phyloP scores from a whole-genome alignment of 2,113 vertebrate genomes.

The Petrocephalus microphthalmus region DNA sequence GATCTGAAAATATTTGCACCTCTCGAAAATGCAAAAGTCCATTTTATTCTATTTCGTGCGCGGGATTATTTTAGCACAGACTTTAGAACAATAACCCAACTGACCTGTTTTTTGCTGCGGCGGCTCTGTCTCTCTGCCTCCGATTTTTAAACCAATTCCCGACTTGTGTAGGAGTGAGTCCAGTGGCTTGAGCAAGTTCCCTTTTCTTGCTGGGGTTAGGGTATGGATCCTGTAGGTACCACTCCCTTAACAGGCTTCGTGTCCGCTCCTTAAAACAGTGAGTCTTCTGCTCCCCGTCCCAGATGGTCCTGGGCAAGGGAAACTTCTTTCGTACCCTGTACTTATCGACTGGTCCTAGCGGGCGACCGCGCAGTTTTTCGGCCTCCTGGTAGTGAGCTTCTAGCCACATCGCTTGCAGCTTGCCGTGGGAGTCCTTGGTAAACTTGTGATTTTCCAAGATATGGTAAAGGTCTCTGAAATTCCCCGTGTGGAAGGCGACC shows the following conservation, averaged over 20 bases:
- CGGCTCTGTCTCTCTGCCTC: constrained; percentile 96
- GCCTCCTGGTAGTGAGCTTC: constrained; percentile 99
- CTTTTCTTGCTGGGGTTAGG: constrained; percentile 99
- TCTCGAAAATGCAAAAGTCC: not conserved
- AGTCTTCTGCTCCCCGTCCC: constrained; percentile 99
- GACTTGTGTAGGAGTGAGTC: constrained; percentile 98
- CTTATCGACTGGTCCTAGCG: constrained; percentile 97
- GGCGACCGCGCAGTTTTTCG: constrained; percentile 95
- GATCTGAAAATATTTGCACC: not conserved
- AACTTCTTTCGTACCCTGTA: constrained; percentile 99
- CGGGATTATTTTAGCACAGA: not conserved
- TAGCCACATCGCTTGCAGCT: constrained; percentile 99
- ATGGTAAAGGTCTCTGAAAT: constrained; percentile 99
- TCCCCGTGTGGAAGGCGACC: constrained; percentile 98
- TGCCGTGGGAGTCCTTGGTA: constrained; percentile 99
- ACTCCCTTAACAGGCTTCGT: constrained; percentile 96
- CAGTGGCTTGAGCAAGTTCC: constrained; percentile 99
- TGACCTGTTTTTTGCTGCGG: constrained; percentile 98
- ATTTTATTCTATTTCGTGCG: not conserved
- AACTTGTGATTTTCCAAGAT: constrained; percentile 99
- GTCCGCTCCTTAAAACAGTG: constrained; percentile 99
- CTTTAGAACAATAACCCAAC: constrained; percentile 41
- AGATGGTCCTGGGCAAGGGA: constrained; percentile 98
- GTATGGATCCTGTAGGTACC: constrained; percentile 99
- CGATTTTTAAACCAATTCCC: constrained; percentile 99